These are phyloP conservation scores for Agrotis exclamationis DNA, from an alignment of 2,888 invertebrate genomes.

Conservation along the genomic window DNA sequence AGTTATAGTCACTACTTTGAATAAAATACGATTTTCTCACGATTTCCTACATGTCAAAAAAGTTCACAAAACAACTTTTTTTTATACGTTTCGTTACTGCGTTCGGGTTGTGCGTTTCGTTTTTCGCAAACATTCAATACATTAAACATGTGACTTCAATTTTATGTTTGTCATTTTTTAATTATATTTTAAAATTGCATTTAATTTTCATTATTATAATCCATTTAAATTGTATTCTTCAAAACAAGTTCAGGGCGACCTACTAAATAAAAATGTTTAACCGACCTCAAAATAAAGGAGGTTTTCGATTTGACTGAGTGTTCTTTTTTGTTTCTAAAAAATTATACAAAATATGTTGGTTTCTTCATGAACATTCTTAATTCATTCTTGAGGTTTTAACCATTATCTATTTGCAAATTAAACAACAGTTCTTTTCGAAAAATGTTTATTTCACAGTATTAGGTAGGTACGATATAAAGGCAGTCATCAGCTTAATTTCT, in stretches of 20 bases:
- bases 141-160: neutral
- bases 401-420: neutral
- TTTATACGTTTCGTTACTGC: slow-evolving; percentile 73
- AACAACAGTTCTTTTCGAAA: slow-evolving; percentile 33
- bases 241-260: too few species aligned
- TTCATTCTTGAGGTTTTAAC: too few species aligned
- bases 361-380: neutral
- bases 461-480: slow-evolving; percentile 64
- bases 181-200: neutral
- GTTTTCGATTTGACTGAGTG: neutral
- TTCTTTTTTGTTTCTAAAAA: neutral
- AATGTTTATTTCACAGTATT: slow-evolving; percentile 59
- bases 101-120: slow-evolving; percentile 54
- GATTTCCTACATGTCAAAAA: slow-evolving; percentile 77
- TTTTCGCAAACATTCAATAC: slow-evolving; percentile 27
- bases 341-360: neutral
- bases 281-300: neutral
- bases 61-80: slow-evolving; percentile 82
- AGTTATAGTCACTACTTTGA: slow-evolving; percentile 69
- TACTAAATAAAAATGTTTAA: neutral
- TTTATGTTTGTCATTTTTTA: neutral
- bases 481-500: slow-evolving; percentile 60
- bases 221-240: neutral
- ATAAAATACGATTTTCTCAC: slow-evolving; percentile 67
- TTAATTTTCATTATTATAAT: neutral